Percentiles rank a stretch among this genome's conserved stretches.
Evolutionary conservation across 2,113 vertebrate genomes (phyloP).

Genomic region (Scomber colias): DNA sequence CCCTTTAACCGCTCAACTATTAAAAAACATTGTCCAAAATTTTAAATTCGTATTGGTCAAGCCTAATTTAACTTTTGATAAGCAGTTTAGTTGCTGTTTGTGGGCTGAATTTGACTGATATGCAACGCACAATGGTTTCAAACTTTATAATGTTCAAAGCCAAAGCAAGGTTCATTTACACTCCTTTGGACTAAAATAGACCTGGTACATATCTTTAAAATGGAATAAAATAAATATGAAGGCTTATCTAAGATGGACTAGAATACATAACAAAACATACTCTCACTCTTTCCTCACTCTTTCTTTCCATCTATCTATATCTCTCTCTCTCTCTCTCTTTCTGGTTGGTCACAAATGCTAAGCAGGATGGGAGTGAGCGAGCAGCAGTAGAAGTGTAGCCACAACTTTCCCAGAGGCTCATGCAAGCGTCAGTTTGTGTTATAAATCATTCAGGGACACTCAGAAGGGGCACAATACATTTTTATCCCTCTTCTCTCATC

Average conservation of each 20-base stretch:
- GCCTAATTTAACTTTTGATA: neutral
- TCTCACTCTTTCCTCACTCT: neutral
- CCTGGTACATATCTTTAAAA: neutral
- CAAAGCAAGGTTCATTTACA: too few species aligned
- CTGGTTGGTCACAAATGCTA: constrained; percentile 55
- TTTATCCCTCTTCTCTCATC: constrained; percentile 65
- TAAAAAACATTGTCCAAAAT: neutral
- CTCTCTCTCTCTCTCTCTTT: constrained; percentile 17
- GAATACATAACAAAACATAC: too few species aligned
- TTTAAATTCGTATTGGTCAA: neutral
- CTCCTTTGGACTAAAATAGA: too few species aligned
- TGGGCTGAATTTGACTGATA: too few species aligned
- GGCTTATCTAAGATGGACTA: neutral
- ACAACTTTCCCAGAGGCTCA: constrained; percentile 77
- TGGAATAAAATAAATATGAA: neutral
- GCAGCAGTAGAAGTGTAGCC: constrained; percentile 49
- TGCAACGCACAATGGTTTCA: too few species aligned
- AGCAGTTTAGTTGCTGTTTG: neutral
- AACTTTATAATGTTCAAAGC: too few species aligned
- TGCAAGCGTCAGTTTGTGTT: constrained; percentile 78
- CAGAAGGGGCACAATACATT: constrained; percentile 74
- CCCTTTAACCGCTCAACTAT: neutral
- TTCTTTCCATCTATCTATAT: constrained; percentile 15
- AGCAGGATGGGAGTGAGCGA: constrained; percentile 29
- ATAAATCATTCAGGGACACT: constrained; percentile 83